Percentiles rank a stretch among this genome's conserved stretches.
These are phyloP conservation scores for Dryococelus australis DNA, from an alignment of 2,888 invertebrate species.

Conservation along the genomic window DNA sequence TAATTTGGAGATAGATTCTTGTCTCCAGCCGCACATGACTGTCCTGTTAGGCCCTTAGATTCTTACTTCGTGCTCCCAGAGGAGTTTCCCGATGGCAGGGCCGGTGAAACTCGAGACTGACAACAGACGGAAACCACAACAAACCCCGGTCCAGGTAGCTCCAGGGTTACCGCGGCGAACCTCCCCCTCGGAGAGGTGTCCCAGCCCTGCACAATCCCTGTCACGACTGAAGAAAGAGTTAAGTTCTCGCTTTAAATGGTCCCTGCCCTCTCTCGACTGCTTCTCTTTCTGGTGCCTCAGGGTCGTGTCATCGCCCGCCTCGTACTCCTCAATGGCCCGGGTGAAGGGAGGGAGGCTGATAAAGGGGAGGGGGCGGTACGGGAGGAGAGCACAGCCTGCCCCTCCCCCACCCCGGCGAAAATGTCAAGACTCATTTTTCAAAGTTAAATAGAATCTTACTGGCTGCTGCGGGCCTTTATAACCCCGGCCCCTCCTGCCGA, in stretches of 20 bases:
- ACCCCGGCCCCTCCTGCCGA: not conserved
- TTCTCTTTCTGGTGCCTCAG: not conserved
- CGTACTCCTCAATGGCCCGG: not conserved
- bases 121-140: conserved; percentile 30
- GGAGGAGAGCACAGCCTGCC: not conserved
- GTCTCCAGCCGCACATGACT: too few species aligned
- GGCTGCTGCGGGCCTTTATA: not conserved
- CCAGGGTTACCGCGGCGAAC: not conserved
- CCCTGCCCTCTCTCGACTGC: not conserved
- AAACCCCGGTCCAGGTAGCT: not conserved
- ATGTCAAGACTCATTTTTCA: conserved; percentile 40
- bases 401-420: not conserved
- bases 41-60: too few species aligned
- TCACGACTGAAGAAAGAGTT: conserved; percentile 11
- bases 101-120: not conserved
- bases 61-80: too few species aligned
- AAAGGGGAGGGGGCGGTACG: not conserved
- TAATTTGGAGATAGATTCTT: too few species aligned
- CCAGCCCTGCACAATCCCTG: not conserved
- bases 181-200: not conserved
- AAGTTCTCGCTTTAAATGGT: conserved; percentile 24
- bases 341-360: not conserved
- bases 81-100: not conserved
- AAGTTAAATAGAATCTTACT: conserved; percentile 36
- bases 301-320: not conserved